Evolutionary conservation across 64 coral and sea anemone genomes (phyloP), one percentile per base, ranked within the genome.

Genomic region (Stichodactyla helianthus): DNA sequence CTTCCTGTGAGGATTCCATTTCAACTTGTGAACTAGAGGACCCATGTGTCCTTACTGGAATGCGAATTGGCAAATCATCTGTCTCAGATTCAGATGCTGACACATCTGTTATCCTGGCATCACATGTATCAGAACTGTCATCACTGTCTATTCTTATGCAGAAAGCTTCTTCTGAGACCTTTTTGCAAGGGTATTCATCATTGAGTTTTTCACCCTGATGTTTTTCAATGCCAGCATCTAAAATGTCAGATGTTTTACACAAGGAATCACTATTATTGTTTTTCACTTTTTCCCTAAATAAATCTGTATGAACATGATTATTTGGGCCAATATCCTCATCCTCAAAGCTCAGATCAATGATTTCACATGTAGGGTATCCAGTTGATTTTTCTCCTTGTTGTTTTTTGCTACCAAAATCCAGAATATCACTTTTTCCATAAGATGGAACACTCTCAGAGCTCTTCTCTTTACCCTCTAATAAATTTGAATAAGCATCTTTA

Each of bases 41-140:
- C 5, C 28, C 77, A 65, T n/a, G 22, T 52, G 6, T 17, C 52
- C 17, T 19, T 17, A 25, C 63, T 52, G 83, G 68, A 10, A 90
- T 18, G 19, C 85, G 20, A 22, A 54, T 85, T 53, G 83, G 83
- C 70, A 90, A 84, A 17, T 79, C 83, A 62, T 90, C 83, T 35
- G 78, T 11, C 44, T 81, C 78, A 81, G 78, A 54, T 52, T 81
- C 78, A 13, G 78, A 81, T 52, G 50, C 15, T 0, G 78, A 81
- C 13, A 81, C 52, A 81, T 53, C 78, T 81, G 78, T 81, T 10
- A 81, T 7, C 52, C 70, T 78, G 0, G 76, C 83, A 8, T 79
- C 55, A 60, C 83, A 83, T 60, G 20, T 82, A 54, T 74, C 88
- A 71, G 61, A 17, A 81, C 20, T 51, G 15, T 81, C 78, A 81